phyloP scores from a whole-genome alignment of 2,113 vertebrate species.

The Chloroceryle aenea region DNA sequence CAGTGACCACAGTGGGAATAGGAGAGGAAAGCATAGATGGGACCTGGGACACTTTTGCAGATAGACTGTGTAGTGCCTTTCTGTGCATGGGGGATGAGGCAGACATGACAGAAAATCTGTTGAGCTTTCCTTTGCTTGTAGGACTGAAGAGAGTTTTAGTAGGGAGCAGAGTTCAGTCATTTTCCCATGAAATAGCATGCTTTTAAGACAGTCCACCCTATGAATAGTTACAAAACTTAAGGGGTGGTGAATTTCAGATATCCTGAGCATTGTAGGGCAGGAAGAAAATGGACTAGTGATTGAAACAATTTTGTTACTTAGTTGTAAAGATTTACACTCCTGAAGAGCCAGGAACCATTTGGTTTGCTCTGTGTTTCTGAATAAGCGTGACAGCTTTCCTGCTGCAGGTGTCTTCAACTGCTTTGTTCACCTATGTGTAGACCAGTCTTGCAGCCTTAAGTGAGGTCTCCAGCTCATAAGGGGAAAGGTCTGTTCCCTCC shows the following conservation, averaged over 20 bases:
- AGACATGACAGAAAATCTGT: neutral
- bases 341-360: neutral
- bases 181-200: neutral
- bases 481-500: neutral
- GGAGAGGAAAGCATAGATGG: neutral
- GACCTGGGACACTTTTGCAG: neutral
- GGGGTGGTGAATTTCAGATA: neutral
- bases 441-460: neutral
- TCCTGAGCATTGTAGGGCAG: neutral
- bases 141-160: neutral
- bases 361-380: neutral
- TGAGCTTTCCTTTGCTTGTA: neutral
- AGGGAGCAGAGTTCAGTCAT: neutral
- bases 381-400: neutral
- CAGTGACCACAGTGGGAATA: neutral
- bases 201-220: neutral
- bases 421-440: fast-evolving
- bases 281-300: neutral
- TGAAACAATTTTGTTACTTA: neutral
- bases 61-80: neutral
- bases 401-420: neutral
- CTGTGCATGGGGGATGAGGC: neutral
- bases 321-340: neutral
- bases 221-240: neutral
- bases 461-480: neutral